phyloP scores from a whole-genome alignment of 1,140 invertebrate species.

The Cherax destructor region DNA sequence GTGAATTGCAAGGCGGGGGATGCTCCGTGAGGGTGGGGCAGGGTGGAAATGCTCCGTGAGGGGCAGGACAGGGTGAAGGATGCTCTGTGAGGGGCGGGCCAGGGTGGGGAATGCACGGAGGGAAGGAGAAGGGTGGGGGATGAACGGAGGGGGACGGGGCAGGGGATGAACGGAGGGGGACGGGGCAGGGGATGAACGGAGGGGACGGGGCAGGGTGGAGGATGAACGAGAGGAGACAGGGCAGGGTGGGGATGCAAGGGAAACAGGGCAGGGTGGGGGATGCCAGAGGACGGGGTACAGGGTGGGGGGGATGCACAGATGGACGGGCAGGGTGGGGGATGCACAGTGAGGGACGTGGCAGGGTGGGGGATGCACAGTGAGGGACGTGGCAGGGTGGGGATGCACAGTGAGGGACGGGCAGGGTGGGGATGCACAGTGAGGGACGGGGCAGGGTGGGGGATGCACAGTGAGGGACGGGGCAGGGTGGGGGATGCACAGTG shows the following conservation, averaged over 20 bases:
- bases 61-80: not conserved
- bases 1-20: not conserved
- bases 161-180: not conserved
- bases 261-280: not conserved
- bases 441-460: too few relatives aligned
- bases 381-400: too few relatives aligned
- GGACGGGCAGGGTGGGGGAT: too few relatives aligned
- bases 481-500: too few relatives aligned
- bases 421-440: too few relatives aligned
- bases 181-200: not conserved
- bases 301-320: too few relatives aligned
- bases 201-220: not conserved
- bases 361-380: too few relatives aligned
- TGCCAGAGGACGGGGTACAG: not conserved
- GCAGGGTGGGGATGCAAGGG: not conserved
- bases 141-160: not conserved
- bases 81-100: not conserved
- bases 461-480: too few relatives aligned
- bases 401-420: too few relatives aligned
- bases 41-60: not conserved
- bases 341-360: too few relatives aligned
- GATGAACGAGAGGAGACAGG: not conserved
- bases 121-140: not conserved
- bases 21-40: not conserved
- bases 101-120: too few relatives aligned